These are phyloP conservation scores for Phaonia tiefii DNA, from an alignment of 2,888 invertebrate genomes.

Conservation along the genomic window DNA sequence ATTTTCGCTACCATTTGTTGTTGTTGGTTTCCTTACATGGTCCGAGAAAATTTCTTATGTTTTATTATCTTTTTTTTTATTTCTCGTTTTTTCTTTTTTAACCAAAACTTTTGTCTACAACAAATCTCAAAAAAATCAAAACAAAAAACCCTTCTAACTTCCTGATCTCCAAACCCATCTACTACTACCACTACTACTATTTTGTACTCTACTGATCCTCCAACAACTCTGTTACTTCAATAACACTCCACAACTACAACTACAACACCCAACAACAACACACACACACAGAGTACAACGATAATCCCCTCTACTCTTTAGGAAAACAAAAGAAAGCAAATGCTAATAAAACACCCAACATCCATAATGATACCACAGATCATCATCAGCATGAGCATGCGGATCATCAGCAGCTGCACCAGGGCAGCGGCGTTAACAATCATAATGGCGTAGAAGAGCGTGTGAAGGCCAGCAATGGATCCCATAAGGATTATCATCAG, in stretches of 20 bases:
- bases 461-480: slow-evolving; percentile 42
- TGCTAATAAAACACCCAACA: slow-evolving; percentile 56
- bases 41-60: slow-evolving; percentile 52
- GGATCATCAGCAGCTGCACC: neutral
- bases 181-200: slow-evolving; percentile 38
- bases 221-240: slow-evolving; percentile 5
- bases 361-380: slow-evolving; percentile 54
- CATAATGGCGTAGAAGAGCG: slow-evolving; percentile 23
- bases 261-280: slow-evolving; percentile 27
- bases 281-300: slow-evolving; percentile 77
- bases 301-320: slow-evolving; percentile 79
- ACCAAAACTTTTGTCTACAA: slow-evolving; percentile 29
- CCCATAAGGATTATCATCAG: slow-evolving; percentile 58
- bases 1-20: neutral
- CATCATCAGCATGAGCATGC: slow-evolving; percentile 55
- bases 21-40: slow-evolving; percentile 14
- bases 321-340: slow-evolving; percentile 77
- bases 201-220: slow-evolving; percentile 16
- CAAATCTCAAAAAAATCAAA: neutral
- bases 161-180: slow-evolving; percentile 40
- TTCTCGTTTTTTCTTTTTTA: slow-evolving; percentile 59
- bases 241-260: neutral
- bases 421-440: slow-evolving; percentile 16
- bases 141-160: slow-evolving; percentile 46
- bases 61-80: slow-evolving; percentile 62